Base-by-base conservation (phyloP, 2,797 vertebrate species). In the Pagetopsis macropterus region DNA sequence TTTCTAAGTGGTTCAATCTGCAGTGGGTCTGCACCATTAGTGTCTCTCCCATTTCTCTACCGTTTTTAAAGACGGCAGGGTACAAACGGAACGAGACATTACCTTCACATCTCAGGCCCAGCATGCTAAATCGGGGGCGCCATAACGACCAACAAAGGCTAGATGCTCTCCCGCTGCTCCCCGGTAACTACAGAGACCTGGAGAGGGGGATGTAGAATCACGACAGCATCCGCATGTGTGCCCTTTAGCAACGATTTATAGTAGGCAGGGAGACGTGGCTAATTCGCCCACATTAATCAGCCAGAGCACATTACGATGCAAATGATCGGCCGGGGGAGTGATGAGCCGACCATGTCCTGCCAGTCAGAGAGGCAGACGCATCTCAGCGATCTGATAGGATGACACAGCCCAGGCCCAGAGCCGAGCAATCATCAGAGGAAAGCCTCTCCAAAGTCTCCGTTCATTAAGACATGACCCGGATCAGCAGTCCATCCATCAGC, bases 1-100 rank as follows among this genome's bases (percentile, higher is more conserved):
- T 92, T 92, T 86, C 70, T 81, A 84, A 91, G 83, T 87, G 83
- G 75, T 84, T 80, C 76, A 86, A 70, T 87, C 86, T 80, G 79
- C 54, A 65, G 84, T 88, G 70, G 84, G 86, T 75, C 78, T 68
- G 69, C 50, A 33, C 81, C 76, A 81, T 84, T 84, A 85, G 82
- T 52, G 78, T 78, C 75, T 71, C 72, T 81, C 62, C 59, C 76
- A 62, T 79, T 79, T 75, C 67, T 80, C 59, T 1, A 43, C 55
- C 56, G 55, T 80, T 88, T 79, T 79, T 72, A 79, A 82, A 88
- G 86, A 83, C 72, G 50, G 65, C 54, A 40, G 83, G 83, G 49
- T 67, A 81, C 84, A 82, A 78, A 83, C 74, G 78, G 84, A 89
- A 72, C 9, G 14, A 89, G 81, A 87, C 89, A 88, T 89, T 89